A percentile compares a stretch with the other conserved stretches of the same genome.
phyloP scores from a whole-genome alignment of 2,797 vertebrate species.

The Enteromius thamalakanensis region DNA sequence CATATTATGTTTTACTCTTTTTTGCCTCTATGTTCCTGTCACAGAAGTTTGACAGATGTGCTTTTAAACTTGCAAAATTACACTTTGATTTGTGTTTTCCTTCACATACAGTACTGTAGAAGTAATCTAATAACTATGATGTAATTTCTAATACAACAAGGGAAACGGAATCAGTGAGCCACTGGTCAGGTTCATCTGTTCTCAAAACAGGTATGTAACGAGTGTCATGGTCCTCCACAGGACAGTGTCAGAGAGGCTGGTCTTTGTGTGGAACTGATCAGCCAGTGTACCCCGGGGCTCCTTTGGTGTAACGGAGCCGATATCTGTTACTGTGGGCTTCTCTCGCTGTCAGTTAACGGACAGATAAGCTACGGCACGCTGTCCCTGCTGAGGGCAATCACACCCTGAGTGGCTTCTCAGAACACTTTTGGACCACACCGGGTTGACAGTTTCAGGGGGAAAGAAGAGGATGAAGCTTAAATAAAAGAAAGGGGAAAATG shows the following conservation, averaged over 20 bases:
- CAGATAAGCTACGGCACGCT: slow-evolving; percentile 63
- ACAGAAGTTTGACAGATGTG: slow-evolving; percentile 35
- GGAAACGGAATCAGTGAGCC: not conserved
- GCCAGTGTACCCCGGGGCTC: slow-evolving; percentile 59
- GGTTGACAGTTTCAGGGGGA: slow-evolving; percentile 60
- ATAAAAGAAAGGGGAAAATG: slow-evolving; percentile 28
- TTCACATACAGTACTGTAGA: not conserved
- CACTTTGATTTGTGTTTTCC: slow-evolving; percentile 35
- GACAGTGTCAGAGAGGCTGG: slow-evolving; percentile 18
- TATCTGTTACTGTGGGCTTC: slow-evolving; percentile 57
- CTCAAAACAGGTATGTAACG: slow-evolving; percentile 13
- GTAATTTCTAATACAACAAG: not conserved
- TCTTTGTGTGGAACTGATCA: slow-evolving; percentile 46
- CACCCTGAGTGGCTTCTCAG: slow-evolving; percentile 60
- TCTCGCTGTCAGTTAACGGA: slow-evolving; percentile 64
- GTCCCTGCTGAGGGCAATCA: slow-evolving; percentile 63
- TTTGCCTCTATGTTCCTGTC: slow-evolving; percentile 29
- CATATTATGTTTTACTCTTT: slow-evolving; percentile 19
- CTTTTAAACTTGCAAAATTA: slow-evolving; percentile 32
- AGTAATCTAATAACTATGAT: slow-evolving; percentile 16
- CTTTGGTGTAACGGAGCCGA: slow-evolving; percentile 61
- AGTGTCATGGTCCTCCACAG: slow-evolving; percentile 5
- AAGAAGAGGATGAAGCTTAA: slow-evolving; percentile 23
- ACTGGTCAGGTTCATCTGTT: slow-evolving; percentile 1
- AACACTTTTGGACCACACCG: slow-evolving; percentile 58